These are phyloP conservation scores for Cephalotes varians DNA, from an alignment of 2,888 invertebrate genomes.

Conservation along the genomic window DNA sequence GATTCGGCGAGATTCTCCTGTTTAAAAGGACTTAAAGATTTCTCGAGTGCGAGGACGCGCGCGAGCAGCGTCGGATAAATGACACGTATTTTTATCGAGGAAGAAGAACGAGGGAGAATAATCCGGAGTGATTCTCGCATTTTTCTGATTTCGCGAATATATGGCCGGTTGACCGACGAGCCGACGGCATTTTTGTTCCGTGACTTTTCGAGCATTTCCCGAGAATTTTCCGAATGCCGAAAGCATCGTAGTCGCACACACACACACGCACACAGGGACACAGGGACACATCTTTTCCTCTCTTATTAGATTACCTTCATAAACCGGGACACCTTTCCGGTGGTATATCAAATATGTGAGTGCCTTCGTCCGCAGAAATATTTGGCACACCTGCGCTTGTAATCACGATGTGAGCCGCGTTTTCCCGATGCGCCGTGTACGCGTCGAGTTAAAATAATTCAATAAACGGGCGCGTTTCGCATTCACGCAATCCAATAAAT, in stretches of 20 bases:
- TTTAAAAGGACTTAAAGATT: slow-evolving; percentile 25
- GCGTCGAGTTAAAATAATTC: slow-evolving; percentile 25
- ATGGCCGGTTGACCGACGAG: slow-evolving; percentile 14
- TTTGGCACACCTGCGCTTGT: background rate
- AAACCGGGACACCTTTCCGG: slow-evolving; percentile 6
- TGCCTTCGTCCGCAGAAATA: slow-evolving; percentile 16
- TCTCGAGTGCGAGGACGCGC: slow-evolving; percentile 3
- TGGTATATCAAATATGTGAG: slow-evolving; percentile 24
- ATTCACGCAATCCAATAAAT: slow-evolving; percentile 38
- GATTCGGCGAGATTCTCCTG: background rate
- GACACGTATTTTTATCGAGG: slow-evolving; percentile 24
- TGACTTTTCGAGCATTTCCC: slow-evolving; percentile 28
- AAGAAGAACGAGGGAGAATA: slow-evolving; percentile 23
- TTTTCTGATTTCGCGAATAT: slow-evolving; percentile 41
- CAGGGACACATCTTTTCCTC: background rate
- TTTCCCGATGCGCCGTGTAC: background rate
- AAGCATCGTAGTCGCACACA: background rate
- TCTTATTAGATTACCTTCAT: slow-evolving; percentile 39
- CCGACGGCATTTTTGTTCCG: slow-evolving; percentile 34
- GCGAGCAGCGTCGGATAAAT: slow-evolving; percentile 35
- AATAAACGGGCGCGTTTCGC: slow-evolving; percentile 22
- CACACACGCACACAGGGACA: background rate
- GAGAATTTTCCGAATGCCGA: slow-evolving; percentile 34
- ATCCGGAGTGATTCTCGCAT: slow-evolving; percentile 40
- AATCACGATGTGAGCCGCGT: slow-evolving; percentile 19